Evolutionary conservation across 2,113 vertebrate genomes (phyloP), one percentile per base, ranked within the genome.

Genomic region (Muntiacus muntjak): DNA sequence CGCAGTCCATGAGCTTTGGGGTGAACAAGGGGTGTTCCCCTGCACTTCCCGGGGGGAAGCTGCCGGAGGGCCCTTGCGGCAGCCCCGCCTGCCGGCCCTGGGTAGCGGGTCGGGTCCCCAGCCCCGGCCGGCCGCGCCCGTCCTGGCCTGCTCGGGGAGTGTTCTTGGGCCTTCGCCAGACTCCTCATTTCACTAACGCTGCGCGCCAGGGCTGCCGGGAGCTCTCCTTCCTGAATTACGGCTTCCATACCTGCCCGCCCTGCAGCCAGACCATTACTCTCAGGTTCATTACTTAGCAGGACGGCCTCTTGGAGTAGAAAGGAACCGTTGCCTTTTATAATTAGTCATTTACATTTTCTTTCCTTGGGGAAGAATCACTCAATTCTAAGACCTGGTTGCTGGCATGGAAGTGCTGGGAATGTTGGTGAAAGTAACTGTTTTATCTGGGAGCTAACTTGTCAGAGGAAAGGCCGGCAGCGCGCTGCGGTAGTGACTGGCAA

Each of bases 281-380:
- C n/a, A 36, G 86, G 71, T 95, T 96, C 97, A 88, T 96, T 96
- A 90, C 97, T 91, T 96, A 97, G 43, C 85, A 60, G 91, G 96
- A 89, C 74, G 40, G 94, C 58, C 52, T 94, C 94, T 96, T 83
- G 33, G 90, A 94, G 93, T 43, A 47, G 92, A 43, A 94, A 25
- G 57, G 95, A 91, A 43, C 84, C 10, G 1, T 81, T 85, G 96
- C 96, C 74, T 97, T 89, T 97, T 92, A 83, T 90, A 97, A 97
- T 97, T 88, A 94, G 97, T 79, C 91, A 93, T 85, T 82, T 97
- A 81, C 93, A 91, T 96, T 93, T 97, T 55, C 79, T 91, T 82
- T 93, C 97, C 96, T 85, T 67, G 81, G 97, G 96, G 96, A 94
- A 57, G 93, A 89, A 97, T 97, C 26, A 16, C 1, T 97, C 93